Conservation (phyloP, 2,113 vertebrate genomes). For the Paedocypris sp. region DNA sequence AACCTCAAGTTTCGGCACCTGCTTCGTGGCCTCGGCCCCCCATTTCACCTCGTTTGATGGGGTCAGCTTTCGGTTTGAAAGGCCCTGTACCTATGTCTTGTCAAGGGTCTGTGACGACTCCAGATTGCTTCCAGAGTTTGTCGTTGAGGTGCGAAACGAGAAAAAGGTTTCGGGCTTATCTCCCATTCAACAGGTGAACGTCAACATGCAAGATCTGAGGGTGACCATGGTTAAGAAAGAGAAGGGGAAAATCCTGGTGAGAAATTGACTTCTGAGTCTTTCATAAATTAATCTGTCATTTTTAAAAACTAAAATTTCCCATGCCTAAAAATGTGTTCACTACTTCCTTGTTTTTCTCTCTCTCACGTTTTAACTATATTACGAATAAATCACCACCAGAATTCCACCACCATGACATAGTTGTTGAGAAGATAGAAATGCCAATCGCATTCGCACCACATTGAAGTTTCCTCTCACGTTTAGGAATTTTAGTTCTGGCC, state of each 20-base stretch:
- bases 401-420: no score
- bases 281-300: no score
- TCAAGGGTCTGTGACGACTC: constrained; percentile 57
- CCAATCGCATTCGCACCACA: no score
- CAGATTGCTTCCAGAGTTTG: constrained; percentile 58
- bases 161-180: constrained; percentile 46
- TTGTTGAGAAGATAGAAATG: no score
- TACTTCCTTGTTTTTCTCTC: no score
- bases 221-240: constrained; percentile 56
- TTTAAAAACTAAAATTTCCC: no score
- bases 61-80: constrained; percentile 58
- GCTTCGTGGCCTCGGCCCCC: constrained; percentile 57
- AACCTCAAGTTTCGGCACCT: constrained; percentile 47
- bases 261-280: no score
- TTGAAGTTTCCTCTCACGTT: no score
- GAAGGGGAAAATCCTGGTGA: constrained; percentile 63
- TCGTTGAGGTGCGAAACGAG: constrained; percentile 62
- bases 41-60: constrained; percentile 71
- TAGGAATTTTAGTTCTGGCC: no score
- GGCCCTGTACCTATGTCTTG: constrained; percentile 66
- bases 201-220: constrained; percentile 45
- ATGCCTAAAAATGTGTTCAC: no score
- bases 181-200: constrained; percentile 53
- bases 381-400: no score
- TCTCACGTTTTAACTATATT: no score